These are phyloP conservation scores for Himalopsyche phryganea DNA, from an alignment of 1,140 invertebrate species.

Conservation along the genomic window DNA sequence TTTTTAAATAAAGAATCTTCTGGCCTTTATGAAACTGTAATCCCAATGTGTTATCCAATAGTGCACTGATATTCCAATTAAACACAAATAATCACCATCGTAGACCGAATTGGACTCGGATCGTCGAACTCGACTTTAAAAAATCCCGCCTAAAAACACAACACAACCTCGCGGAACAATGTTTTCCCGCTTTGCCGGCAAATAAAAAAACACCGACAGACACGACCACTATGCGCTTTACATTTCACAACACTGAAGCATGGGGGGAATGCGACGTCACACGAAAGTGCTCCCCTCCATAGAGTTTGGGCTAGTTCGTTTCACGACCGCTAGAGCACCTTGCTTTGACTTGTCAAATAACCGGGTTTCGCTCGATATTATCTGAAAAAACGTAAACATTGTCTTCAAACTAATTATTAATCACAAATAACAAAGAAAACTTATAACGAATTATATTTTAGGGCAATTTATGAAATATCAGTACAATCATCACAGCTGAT, in stretches of 20 bases:
- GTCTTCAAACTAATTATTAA: no score
- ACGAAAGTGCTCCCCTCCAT: slow-evolving; percentile 10
- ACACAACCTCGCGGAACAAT: background rate
- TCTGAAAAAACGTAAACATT: slow-evolving; percentile 12
- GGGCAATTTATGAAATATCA: no score
- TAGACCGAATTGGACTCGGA: no score
- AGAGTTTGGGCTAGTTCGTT: slow-evolving; percentile 13
- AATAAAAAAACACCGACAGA: slow-evolving; percentile 6
- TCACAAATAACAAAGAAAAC: no score
- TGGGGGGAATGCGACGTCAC: slow-evolving; percentile 24
- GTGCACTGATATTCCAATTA: background rate
- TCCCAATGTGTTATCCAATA: slow-evolving; percentile 9
- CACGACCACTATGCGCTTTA: slow-evolving; percentile 6
- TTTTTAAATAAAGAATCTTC: slow-evolving; percentile 43
- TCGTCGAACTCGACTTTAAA: background rate
- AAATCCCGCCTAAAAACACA: slow-evolving; percentile 3
- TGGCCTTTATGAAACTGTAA: background rate
- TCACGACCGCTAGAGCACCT: slow-evolving; percentile 15
- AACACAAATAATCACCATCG: no score
- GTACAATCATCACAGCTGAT: no score
- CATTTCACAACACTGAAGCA: slow-evolving; percentile 26
- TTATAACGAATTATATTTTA: no score
- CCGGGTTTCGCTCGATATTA: slow-evolving; percentile 22
- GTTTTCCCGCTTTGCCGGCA: slow-evolving; percentile 18
- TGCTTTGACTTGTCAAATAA: slow-evolving; percentile 9